Percentiles rank a stretch among this genome's conserved stretches.
These are phyloP conservation scores for Lonchura striata DNA, from an alignment of 2,113 vertebrate species.

Conservation along the genomic window DNA sequence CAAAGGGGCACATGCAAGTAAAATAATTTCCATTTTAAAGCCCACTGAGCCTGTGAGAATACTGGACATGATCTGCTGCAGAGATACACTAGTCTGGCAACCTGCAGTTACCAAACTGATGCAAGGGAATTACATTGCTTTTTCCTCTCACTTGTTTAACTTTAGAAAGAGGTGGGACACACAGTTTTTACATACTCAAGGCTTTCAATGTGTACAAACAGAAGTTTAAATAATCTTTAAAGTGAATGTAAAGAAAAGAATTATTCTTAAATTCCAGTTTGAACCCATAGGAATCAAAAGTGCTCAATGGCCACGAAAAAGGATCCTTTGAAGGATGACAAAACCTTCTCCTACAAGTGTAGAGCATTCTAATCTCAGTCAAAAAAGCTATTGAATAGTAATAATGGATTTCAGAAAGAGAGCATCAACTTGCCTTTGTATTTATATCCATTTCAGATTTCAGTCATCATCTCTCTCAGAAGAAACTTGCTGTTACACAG, in stretches of 20 bases:
- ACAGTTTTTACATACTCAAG: not conserved
- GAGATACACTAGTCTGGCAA: not conserved
- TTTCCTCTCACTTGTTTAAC: not conserved
- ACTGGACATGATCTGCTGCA: not conserved
- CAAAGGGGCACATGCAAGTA: not conserved
- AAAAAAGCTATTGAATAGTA: not conserved
- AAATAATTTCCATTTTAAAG: not conserved
- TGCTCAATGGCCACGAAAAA: not conserved
- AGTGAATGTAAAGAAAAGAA: rapidly evolving
- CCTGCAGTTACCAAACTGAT: not conserved
- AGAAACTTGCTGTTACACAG: not conserved
- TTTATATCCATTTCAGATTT: not conserved
- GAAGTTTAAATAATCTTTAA: not conserved
- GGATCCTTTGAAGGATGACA: not conserved
- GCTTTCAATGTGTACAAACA: not conserved
- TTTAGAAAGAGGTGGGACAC: not conserved
- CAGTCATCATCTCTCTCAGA: not conserved
- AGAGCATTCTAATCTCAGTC: not conserved
- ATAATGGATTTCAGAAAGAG: not conserved
- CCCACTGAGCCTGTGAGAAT: not conserved
- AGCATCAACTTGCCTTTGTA: not conserved
- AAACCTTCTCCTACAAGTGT: not conserved
- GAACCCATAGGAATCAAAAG: not conserved
- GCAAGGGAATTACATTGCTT: not conserved
- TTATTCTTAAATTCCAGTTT: not conserved